These are phyloP conservation scores for Drosophila pandora DNA, from an alignment of 1,140 invertebrate genomes.

Conservation along the genomic window DNA sequence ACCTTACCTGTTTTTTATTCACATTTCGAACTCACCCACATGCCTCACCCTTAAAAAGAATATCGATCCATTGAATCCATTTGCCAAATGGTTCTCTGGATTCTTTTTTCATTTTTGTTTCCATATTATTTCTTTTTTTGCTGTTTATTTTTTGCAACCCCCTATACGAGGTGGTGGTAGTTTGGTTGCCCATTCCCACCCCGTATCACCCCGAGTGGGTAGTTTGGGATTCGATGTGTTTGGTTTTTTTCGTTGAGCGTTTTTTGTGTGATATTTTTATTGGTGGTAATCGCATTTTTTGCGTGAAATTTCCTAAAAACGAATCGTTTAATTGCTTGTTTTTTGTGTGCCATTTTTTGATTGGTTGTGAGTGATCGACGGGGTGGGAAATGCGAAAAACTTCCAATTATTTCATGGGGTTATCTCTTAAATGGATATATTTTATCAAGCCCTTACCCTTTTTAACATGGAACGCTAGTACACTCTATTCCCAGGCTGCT, in stretches of 20 bases:
- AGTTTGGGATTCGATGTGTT: conserved; percentile 40
- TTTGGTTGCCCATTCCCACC: conserved; percentile 59
- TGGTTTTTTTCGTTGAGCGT: conserved; percentile 28
- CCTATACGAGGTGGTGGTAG: conserved; percentile 58
- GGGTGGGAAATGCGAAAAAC: conserved; percentile 13
- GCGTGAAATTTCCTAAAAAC: conserved; percentile 68
- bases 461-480: not conserved
- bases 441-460: conserved; percentile 17
- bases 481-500: conserved; percentile 49
- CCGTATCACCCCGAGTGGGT: conserved; percentile 26
- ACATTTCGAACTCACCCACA: conserved; percentile 39
- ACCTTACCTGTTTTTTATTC: conserved; percentile 74
- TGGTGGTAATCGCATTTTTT: conserved; percentile 69
- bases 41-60: conserved; percentile 6
- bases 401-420: not conserved
- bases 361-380: not conserved
- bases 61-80: conserved; percentile 64
- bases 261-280: conserved; percentile 66
- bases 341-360: conserved; percentile 46
- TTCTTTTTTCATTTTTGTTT: conserved; percentile 32
- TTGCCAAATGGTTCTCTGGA: conserved; percentile 39
- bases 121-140: conserved; percentile 15
- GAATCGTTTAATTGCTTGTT: conserved; percentile 45
- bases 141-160: conserved; percentile 60
- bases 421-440: not conserved